These are phyloP conservation scores for Protophormia terraenovae DNA, from an alignment of 2,888 invertebrate species.

Conservation along the genomic window DNA sequence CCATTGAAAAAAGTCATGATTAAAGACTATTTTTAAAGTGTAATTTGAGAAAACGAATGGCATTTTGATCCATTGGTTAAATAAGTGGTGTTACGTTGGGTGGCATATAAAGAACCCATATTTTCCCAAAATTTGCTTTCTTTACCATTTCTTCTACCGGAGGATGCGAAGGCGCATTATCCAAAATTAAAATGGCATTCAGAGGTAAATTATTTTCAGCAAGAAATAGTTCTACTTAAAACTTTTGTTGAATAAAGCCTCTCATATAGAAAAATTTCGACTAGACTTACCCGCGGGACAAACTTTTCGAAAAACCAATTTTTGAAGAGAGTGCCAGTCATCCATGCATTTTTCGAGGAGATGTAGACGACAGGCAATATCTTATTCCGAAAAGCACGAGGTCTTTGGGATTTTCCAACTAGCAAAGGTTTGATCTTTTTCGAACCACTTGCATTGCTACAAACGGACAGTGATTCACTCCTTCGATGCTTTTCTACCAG, in stretches of 20 bases:
- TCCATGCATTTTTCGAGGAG: slow-evolving; percentile 20
- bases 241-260: slow-evolving; percentile 6
- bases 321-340: no score
- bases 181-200: slow-evolving; percentile 12
- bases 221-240: not conserved
- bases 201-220: not conserved
- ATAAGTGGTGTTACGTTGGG: slow-evolving; percentile 12
- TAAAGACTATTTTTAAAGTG: slow-evolving; percentile 36
- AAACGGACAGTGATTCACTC: slow-evolving; percentile 17
- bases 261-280: no score
- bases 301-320: no score
- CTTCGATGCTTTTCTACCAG: slow-evolving; percentile 44
- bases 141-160: slow-evolving; percentile 30
- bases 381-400: slow-evolving; percentile 29
- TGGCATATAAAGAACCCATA: slow-evolving; percentile 29
- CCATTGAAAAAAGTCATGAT: slow-evolving; percentile 29
- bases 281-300: no score
- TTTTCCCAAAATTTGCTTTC: slow-evolving; percentile 4
- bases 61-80: slow-evolving; percentile 37
- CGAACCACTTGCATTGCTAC: slow-evolving; percentile 35
- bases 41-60: no score
- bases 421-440: slow-evolving; percentile 37
- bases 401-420: slow-evolving; percentile 24
- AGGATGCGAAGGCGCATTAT: slow-evolving; percentile 18
- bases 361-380: not conserved